These are phyloP conservation scores for Agriopis marginaria DNA, from an alignment of 2,888 invertebrate genomes.

Conservation along the genomic window DNA sequence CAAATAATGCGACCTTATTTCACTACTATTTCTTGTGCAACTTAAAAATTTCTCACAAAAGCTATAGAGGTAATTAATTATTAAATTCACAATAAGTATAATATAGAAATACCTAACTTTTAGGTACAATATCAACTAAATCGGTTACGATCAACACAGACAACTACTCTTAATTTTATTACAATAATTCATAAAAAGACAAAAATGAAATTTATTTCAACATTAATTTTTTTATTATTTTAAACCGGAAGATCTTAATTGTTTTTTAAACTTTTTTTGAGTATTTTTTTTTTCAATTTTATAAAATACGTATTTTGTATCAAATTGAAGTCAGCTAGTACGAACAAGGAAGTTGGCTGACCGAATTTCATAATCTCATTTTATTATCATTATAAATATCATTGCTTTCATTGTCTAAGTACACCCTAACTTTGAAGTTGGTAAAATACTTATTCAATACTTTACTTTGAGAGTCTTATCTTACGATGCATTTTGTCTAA, in stretches of 20 bases:
- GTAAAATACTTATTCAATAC: slow-evolving; percentile 86
- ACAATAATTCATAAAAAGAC: slow-evolving; percentile 82
- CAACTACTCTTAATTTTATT: slow-evolving; percentile 82
- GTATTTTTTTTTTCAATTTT: slow-evolving; percentile 65
- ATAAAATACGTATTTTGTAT: slow-evolving; percentile 85
- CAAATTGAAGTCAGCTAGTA: slow-evolving; percentile 83
- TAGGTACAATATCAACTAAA: slow-evolving; percentile 83
- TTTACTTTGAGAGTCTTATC: slow-evolving; percentile 80
- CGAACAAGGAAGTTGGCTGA: slow-evolving; percentile 79
- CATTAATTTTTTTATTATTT: slow-evolving; percentile 68
- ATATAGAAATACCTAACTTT: slow-evolving; percentile 82
- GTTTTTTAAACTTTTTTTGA: slow-evolving; percentile 73
- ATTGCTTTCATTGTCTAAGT: slow-evolving; percentile 82
- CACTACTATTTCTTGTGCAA: slow-evolving; percentile 85
- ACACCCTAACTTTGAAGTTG: slow-evolving; percentile 78
- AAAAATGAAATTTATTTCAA: slow-evolving; percentile 76
- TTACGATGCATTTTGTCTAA: slow-evolving; percentile 82
- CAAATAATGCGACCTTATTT: slow-evolving; percentile 59
- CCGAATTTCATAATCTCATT: slow-evolving; percentile 68
- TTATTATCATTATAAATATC: slow-evolving; percentile 79
- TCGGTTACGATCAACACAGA: slow-evolving; percentile 83
- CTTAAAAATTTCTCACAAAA: slow-evolving; percentile 80
- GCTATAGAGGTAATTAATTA: slow-evolving; percentile 82
- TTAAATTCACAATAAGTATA: slow-evolving; percentile 83
- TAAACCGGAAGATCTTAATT: slow-evolving; percentile 82